Evolutionary conservation across 2,888 invertebrate genomes (phyloP).

Genomic region (Agrochola litura): DNA sequence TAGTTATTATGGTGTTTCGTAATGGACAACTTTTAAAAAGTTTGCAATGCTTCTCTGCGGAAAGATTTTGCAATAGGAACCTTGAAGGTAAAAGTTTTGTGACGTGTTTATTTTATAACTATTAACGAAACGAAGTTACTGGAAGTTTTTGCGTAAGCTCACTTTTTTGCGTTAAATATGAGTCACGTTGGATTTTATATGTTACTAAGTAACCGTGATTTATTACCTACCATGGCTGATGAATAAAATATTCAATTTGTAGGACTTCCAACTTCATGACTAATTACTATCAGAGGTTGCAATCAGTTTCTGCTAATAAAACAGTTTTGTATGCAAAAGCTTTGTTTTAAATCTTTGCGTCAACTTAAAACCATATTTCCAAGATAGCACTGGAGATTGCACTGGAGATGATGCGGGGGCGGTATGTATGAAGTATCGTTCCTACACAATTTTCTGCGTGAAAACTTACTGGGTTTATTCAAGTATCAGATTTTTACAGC

Average conservation of each 20-base stretch:
- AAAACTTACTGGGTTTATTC: slow-evolving; percentile 3
- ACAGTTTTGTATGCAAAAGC: not conserved
- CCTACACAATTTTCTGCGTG: slow-evolving; percentile 20
- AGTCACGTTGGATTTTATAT: slow-evolving; percentile 22
- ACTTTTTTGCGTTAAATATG: slow-evolving; percentile 12
- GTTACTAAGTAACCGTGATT: not conserved
- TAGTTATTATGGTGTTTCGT: slow-evolving; percentile 46
- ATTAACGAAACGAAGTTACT: slow-evolving; percentile 25
- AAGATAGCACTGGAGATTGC: slow-evolving; percentile 9
- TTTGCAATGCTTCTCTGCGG: slow-evolving; percentile 40
- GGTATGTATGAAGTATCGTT: not conserved
- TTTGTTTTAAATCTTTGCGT: not conserved
- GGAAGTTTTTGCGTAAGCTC: slow-evolving; percentile 25
- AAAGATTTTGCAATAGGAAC: slow-evolving; percentile 45
- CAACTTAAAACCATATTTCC: not conserved
- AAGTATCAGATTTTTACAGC: not conserved
- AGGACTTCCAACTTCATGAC: not conserved
- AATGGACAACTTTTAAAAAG: slow-evolving; percentile 43
- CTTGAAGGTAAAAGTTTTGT: slow-evolving; percentile 38
- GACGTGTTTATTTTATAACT: slow-evolving; percentile 43
- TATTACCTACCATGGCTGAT: slow-evolving; percentile 6
- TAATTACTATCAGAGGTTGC: not conserved
- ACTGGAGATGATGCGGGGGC: not conserved
- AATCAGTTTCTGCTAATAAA: not conserved
- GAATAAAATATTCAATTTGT: not conserved